A percentile compares a stretch with the other conserved stretches of the same genome.
phyloP scores from a whole-genome alignment of 1,140 invertebrate genomes.

The Drosophila kohkoa region DNA sequence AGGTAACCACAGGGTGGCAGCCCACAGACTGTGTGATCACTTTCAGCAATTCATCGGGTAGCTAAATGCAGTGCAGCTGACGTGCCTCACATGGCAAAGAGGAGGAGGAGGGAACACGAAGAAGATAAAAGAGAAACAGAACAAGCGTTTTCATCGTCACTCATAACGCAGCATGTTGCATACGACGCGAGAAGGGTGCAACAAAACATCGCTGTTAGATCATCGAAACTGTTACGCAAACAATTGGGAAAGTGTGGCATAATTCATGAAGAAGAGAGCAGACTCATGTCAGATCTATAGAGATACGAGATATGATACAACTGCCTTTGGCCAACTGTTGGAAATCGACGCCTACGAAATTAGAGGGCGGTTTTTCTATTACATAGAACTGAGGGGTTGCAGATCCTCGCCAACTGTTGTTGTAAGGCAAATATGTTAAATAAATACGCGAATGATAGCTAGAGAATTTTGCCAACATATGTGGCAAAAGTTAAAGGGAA shows the following conservation, averaged over 20 bases:
- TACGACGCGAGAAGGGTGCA: slow-evolving; percentile 25
- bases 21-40: slow-evolving; percentile 33
- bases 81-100: slow-evolving; percentile 29
- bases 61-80: slow-evolving; percentile 60
- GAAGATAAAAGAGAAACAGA: slow-evolving; percentile 20
- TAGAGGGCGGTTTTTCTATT: slow-evolving; percentile 14
- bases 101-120: not conserved
- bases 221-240: slow-evolving; percentile 62
- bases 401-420: slow-evolving; percentile 55
- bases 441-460: not conserved
- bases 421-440: slow-evolving; percentile 7
- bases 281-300: slow-evolving; percentile 40
- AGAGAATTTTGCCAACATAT: slow-evolving; percentile 60
- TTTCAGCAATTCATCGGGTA: slow-evolving; percentile 17
- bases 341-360: slow-evolving; percentile 12
- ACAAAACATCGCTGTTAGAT: slow-evolving; percentile 32
- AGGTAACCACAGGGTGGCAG: slow-evolving; percentile 38
- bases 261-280: slow-evolving; percentile 62
- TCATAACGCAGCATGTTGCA: slow-evolving; percentile 36
- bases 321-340: slow-evolving; percentile 18
- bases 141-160: slow-evolving; percentile 13
- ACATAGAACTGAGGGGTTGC: not conserved
- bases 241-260: slow-evolving; percentile 69
- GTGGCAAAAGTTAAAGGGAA: slow-evolving; percentile 34
- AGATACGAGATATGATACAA: slow-evolving; percentile 15